Evolutionary conservation across 23 tunicate genomes (phyloP).

Genomic region (Aplidium turbinatum): DNA sequence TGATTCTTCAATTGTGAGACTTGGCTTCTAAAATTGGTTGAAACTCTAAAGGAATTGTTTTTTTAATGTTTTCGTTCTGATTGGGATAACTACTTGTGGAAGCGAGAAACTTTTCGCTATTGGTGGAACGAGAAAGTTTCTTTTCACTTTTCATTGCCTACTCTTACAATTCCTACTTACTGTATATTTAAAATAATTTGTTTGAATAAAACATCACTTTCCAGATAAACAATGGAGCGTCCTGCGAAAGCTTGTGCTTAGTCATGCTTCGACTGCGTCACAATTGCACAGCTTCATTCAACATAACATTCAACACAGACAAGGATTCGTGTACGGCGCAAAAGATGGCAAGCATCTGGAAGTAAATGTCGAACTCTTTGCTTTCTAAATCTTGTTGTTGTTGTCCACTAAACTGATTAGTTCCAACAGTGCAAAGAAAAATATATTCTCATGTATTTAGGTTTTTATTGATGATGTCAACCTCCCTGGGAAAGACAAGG

Average conservation of each 20-base stretch:
- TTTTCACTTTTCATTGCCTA: too few species aligned
- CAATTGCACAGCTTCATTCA: conserved; percentile 91
- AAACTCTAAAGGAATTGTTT: not conserved
- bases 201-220: too few species aligned
- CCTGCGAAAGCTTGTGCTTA: conserved; percentile 74
- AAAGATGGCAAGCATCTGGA: conserved; percentile 79
- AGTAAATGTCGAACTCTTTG: conserved; percentile 23
- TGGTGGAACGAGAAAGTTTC: too few species aligned
- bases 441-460: too few species aligned
- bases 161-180: too few species aligned
- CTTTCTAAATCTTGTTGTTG: too few species aligned
- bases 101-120: too few species aligned
- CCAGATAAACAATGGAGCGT: conserved; percentile 77
- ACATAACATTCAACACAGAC: conserved; percentile 82
- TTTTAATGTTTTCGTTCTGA: not conserved
- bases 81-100: too few species aligned
- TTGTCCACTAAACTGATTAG: too few species aligned
- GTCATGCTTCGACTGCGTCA: conserved; percentile 71
- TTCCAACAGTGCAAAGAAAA: too few species aligned
- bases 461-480: conserved; percentile 91
- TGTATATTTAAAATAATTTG: too few species aligned
- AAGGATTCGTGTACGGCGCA: conserved; percentile 95
- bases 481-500: conserved; percentile 58
- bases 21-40: not conserved
- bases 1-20: not conserved